Evolutionary conservation across 2,888 invertebrate genomes (phyloP), one percentile per base, ranked within the genome.

Genomic region (Athetis lepigone): DNA sequence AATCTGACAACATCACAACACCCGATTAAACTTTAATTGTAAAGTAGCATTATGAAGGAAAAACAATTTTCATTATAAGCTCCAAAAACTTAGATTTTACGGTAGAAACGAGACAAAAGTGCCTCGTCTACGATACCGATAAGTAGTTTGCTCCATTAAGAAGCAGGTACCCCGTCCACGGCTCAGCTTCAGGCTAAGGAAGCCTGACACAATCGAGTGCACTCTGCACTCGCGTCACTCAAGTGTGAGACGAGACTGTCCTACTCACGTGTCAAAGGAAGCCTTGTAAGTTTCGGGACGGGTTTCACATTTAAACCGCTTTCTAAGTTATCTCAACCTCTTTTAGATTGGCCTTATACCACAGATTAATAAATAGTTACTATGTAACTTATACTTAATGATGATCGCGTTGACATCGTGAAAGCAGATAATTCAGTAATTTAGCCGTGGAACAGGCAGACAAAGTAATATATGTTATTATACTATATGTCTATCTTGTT

Each of bases 221-320:
- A 74, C 70, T 70, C 72, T 78, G 81, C 71, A 74, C 70, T 70
- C 72, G 74, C 63, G 49, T 70, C 86, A 86, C 69, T 91, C 89
- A 89, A 74, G 90, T 87, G 90, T 90, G 88, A 86, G 71, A 89
- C 75, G 82, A 90, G 85, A 80, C 85, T 80, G 85, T 82, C 83
- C 82, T 78, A 76, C 81, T 89, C 82, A 84, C 86, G 80, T 86
- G 82, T 87, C 88, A 74, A 62, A 69, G 63, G 91, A 92, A 92
- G 81, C 90, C 92, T 59, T 86, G 82, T 67, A 68, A 81, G 59
- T 19, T 47, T 50, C 37, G 23, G 59, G 65, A 75, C 75, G 64
- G 75, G 82, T 85, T 73, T 83, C 81, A 77, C 67, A 73, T 84
- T 80, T 46, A 69, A 63, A 66, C 70, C 43, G 64, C 71, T 72